Evolutionary conservation across 2,797 vertebrate genomes (phyloP), one percentile per base, ranked within the genome.

Genomic region (Myripristis murdjan): DNA sequence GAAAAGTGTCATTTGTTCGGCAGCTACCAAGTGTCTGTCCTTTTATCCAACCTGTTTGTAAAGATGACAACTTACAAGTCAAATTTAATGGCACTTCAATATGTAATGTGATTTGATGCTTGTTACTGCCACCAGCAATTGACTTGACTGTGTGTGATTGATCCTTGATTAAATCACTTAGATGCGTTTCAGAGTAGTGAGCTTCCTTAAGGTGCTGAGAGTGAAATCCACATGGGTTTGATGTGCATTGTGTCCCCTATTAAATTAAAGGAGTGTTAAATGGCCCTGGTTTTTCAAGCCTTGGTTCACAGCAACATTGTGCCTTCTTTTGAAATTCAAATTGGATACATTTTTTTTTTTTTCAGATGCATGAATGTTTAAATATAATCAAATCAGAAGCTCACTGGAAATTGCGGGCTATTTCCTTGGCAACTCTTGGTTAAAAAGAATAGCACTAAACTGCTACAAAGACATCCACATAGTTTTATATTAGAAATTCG

Each of bases 241-340:
- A 65, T 49, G 12, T 61, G 23, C 16, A 56, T 26, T 35, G 39
- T 39, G 11, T 39, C 37, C 11, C 37, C 37, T 14, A 11, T 58
- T 16, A 65, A 61, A 75, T 31, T 75, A 26, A 66, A 66, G 23
- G 18, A 33, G 4, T 4, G 26, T 54, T 51, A 39, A 77, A 57
- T 48, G 59, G 33, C 52, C 67, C 39, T 22, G 22, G 53, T 16
- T 57, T 28, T 59, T 26, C 18, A 52, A 58, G 33, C 54, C 22
- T 33, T 28, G n/a, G 5, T 51, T 56, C 15, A 24, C 5, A 28
- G 43, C 53, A 33, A 8, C 22, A 49, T 33, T 5, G 46, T 43
- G 68, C 41, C 35, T 57, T 11, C 18, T 31, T 63, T 52, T 57
- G n/a, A 77, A 62, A 75, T 66, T 47, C 41, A 64, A 77, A 82